Evolutionary conservation across 2,888 invertebrate genomes (phyloP).

Genomic region (Trichopoda pennipes): DNA sequence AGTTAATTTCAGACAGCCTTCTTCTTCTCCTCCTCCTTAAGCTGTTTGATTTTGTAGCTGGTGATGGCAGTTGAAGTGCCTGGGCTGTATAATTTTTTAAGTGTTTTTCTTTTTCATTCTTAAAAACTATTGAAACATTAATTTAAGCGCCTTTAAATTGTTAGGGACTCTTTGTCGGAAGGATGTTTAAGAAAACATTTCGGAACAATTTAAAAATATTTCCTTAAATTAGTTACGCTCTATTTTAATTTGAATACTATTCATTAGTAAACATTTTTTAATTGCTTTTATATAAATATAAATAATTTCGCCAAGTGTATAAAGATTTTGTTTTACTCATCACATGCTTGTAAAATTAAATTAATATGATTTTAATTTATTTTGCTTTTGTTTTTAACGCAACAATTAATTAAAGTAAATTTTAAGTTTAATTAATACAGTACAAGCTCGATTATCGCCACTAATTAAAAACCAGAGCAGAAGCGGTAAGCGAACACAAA

Average conservation of each 20-base stretch:
- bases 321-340: too few species aligned
- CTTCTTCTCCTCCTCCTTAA: not conserved
- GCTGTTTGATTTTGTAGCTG: not conserved
- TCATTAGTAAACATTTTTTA: too few species aligned
- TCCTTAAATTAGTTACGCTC: constrained; percentile 33
- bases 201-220: not conserved
- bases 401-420: too few species aligned
- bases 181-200: constrained; percentile 23
- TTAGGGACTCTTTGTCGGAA: constrained; percentile 48
- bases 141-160: constrained; percentile 62
- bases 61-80: constrained; percentile 8
- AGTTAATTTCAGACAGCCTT: not conserved
- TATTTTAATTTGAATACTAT: not conserved
- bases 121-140: constrained; percentile 56
- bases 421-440: too few species aligned
- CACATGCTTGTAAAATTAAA: too few species aligned
- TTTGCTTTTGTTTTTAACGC: too few species aligned
- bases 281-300: too few species aligned
- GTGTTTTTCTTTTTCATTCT: constrained; percentile 37
- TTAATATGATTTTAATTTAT: too few species aligned
- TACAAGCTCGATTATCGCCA: too few species aligned
- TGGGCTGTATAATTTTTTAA: constrained; percentile 40
- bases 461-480: too few species aligned
- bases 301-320: too few species aligned
- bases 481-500: too few species aligned